Evolutionary conservation across 2,888 invertebrate genomes (phyloP).

Genomic region (Meghimatium bilineatum): DNA sequence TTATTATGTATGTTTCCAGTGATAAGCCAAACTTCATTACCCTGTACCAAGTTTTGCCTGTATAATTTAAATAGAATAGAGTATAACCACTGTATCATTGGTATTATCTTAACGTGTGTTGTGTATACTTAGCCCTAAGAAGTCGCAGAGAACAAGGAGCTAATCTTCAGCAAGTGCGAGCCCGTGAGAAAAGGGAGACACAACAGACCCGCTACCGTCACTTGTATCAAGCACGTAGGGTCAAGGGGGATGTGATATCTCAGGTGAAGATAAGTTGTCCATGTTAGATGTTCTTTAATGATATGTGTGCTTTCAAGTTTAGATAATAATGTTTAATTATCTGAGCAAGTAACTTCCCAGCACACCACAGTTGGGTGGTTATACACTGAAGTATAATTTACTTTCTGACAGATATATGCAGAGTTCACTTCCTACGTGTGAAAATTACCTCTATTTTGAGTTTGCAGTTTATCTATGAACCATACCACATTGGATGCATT

Average conservation of each 20-base stretch:
- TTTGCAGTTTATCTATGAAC: too few species aligned
- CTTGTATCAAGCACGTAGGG: constrained; percentile 91
- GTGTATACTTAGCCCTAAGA: constrained; percentile 9
- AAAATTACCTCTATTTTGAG: too few species aligned
- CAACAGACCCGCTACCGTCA: constrained; percentile 88
- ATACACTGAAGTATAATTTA: too few species aligned
- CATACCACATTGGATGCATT: too few species aligned
- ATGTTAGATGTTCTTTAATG: neutral
- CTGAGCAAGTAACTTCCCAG: too few species aligned
- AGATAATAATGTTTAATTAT: neutral
- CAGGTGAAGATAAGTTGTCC: constrained; percentile 80
- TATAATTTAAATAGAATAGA: neutral
- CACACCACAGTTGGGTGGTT: too few species aligned
- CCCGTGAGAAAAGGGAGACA: constrained; percentile 86
- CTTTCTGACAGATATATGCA: too few species aligned
- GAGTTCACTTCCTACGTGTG: too few species aligned
- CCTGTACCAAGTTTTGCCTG: neutral
- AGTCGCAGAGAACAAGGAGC: constrained; percentile 50
- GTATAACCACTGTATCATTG: neutral
- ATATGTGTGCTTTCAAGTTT: neutral
- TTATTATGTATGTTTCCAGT: too few species aligned
- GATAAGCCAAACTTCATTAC: too few species aligned
- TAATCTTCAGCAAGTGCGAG: constrained; percentile 80
- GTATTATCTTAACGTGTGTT: neutral
- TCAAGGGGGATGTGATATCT: constrained; percentile 92